Conservation (phyloP, 1,140 invertebrate species). For the Euwallacea similis region DNA sequence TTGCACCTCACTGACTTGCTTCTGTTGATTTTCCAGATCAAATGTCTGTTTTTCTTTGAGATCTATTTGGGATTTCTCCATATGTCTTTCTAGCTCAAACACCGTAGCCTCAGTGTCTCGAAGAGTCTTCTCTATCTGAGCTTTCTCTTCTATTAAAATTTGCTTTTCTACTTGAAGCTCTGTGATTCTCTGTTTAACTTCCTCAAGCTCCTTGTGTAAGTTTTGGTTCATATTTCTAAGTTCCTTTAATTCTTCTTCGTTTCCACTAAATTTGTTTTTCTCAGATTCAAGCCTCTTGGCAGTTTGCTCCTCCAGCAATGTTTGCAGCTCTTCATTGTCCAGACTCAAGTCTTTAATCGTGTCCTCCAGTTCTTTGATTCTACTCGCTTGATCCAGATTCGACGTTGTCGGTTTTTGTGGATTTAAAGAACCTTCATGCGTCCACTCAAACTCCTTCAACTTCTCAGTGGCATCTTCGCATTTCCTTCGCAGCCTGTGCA, state of each 20-base stretch:
- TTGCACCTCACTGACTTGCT: constrained; percentile 11
- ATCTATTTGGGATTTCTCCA: background rate
- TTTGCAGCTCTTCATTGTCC: constrained; percentile 74
- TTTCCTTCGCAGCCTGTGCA: constrained; percentile 65
- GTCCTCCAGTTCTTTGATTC: constrained; percentile 57
- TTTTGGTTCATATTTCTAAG: constrained; percentile 20
- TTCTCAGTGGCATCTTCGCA: constrained; percentile 64
- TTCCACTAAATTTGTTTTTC: constrained; percentile 35
- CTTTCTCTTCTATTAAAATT: background rate
- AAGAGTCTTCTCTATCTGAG: background rate
- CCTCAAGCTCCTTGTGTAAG: constrained; percentile 11
- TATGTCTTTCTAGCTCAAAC: background rate
- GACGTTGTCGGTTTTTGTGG: constrained; percentile 8
- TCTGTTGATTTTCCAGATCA: too few relatives aligned
- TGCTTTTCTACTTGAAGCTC: constrained; percentile 6
- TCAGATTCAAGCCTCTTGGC: constrained; percentile 46
- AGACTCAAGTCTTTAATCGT: constrained; percentile 64
- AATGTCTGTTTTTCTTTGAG: constrained; percentile 5
- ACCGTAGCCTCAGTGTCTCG: background rate
- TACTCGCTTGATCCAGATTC: background rate
- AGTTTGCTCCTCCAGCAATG: constrained; percentile 63
- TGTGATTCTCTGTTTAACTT: background rate
- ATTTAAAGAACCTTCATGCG: constrained; percentile 48
- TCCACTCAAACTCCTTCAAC: constrained; percentile 64
- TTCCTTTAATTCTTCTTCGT: constrained; percentile 16